Evolutionary conservation across 2,888 invertebrate genomes (phyloP).

Genomic region (Drosophila putrida): DNA sequence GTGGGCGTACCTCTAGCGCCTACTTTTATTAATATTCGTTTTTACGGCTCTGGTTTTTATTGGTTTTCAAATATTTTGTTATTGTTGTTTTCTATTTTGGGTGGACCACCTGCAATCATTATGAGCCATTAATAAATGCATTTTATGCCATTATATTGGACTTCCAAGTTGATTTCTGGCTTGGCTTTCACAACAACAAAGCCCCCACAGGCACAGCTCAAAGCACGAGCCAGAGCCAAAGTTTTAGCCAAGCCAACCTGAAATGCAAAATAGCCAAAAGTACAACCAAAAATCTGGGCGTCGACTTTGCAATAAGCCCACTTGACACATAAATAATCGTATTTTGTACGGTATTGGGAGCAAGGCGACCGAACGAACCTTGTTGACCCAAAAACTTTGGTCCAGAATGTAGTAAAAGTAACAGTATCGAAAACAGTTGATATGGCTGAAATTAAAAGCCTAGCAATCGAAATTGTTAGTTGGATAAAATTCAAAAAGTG

Average conservation of each 20-base stretch:
- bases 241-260: conserved; percentile 65
- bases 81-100: conserved; percentile 18
- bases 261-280: conserved; percentile 62
- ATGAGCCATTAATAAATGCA: conserved; percentile 68
- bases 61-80: conserved; percentile 15
- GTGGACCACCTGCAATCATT: conserved; percentile 74
- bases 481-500: conserved; percentile 62
- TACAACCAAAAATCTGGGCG: conserved; percentile 35
- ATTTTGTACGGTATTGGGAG: conserved; percentile 44
- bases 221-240: conserved; percentile 54
- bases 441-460: conserved; percentile 37
- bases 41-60: conserved; percentile 19
- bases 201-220: conserved; percentile 59
- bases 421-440: conserved; percentile 20
- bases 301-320: conserved; percentile 33
- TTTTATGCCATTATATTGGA: conserved; percentile 61
- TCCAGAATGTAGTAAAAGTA: conserved; percentile 23
- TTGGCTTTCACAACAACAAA: conserved; percentile 68
- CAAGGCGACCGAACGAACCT: conserved; percentile 39
- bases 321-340: conserved; percentile 63
- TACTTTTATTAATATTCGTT: conserved; percentile 37
- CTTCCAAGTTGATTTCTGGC: conserved; percentile 36
- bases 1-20: conserved; percentile 59
- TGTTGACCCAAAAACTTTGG: conserved; percentile 46
- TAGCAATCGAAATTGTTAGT: conserved; percentile 36